Evolutionary conservation across 2,797 vertebrate species (phyloP), one percentile per base, ranked within the genome.

Genomic region (Centroberyx gerrardi): DNA sequence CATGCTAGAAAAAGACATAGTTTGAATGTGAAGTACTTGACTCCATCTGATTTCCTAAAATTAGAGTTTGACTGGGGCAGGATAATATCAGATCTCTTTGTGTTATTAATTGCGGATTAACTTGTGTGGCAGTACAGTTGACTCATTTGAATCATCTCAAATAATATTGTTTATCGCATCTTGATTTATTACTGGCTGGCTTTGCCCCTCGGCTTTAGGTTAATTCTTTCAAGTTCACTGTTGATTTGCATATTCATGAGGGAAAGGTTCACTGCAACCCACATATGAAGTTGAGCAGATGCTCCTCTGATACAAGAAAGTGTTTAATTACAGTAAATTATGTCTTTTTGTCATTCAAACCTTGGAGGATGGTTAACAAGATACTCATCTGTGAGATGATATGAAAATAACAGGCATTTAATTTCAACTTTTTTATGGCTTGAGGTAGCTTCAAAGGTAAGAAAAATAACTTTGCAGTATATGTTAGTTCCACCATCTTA

Each of bases 181-280:
- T 61, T 75, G 77, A 87, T 91, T 83, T 79, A 91, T 87, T 79
- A 74, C 62, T 31, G 69, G 63, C 62, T 88, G 79, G 71, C 70
- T 81, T 80, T 87, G 72, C 85, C 80, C 81, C 36, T 59, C 15
- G 33, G 83, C 81, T 83, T 89, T 74, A 79, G 74, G 80, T 82
- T 77, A 66, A 81, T 81, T 87, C 62, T 82, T 84, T 77, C 83
- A 84, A 77, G 83, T 90, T 90, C 78, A 80, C 70, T 59, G 56
- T 62, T 72, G 70, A 82, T 91, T 88, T 89, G 51, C 81, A 92
- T 90, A 92, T 90, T 90, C 80, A 91, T 88, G 81, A 88, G 78
- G 53, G 74, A 61, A 83, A 79, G 69, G 78, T 86, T 87, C 81
- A 79, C 38, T 51, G 69, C 80, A 88, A 80, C 77, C 62, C 82